phyloP scores from a whole-genome alignment of 2,888 invertebrate genomes.

The Rhagonycha fulva region DNA sequence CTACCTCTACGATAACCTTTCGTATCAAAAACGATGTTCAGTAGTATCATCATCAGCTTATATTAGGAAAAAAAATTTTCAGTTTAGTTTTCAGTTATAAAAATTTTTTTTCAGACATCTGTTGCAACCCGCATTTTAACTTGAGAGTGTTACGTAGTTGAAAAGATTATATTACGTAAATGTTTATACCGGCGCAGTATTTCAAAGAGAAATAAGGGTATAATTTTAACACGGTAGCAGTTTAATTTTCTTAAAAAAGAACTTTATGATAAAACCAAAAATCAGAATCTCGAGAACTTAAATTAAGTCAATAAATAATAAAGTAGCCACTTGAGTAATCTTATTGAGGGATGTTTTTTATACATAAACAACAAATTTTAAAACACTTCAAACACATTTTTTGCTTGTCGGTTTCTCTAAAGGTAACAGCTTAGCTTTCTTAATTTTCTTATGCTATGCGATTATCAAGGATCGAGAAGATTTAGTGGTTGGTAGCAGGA shows the following conservation, averaged over 20 bases:
- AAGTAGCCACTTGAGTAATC: background rate
- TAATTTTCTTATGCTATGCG: conserved; percentile 45
- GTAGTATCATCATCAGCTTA: too few species aligned
- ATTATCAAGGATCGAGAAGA: conserved; percentile 43
- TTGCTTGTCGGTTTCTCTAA: conserved; percentile 27
- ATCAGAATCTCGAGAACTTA: background rate
- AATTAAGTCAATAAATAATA: background rate
- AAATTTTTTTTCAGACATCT: conserved; percentile 38
- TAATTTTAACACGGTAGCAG: conserved; percentile 42
- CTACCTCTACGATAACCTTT: background rate
- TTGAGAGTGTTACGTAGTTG: conserved; percentile 46
- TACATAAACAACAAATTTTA: background rate
- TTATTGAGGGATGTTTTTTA: background rate
- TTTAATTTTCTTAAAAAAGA: conserved; percentile 5
- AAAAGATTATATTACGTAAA: conserved; percentile 40
- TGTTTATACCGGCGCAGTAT: conserved; percentile 44
- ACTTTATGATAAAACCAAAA: background rate
- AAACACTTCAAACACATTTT: background rate
- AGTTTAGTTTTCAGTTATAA: background rate
- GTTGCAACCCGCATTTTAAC: conserved; percentile 32
- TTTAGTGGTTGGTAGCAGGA: conserved; percentile 45
- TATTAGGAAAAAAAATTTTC: too few species aligned
- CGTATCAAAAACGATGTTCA: background rate
- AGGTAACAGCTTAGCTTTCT: conserved; percentile 33
- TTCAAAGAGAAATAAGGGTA: conserved; percentile 46